Evolutionary conservation across 2,888 invertebrate genomes (phyloP), one percentile per base, ranked within the genome.

Genomic region (Cerastis rubricosa): DNA sequence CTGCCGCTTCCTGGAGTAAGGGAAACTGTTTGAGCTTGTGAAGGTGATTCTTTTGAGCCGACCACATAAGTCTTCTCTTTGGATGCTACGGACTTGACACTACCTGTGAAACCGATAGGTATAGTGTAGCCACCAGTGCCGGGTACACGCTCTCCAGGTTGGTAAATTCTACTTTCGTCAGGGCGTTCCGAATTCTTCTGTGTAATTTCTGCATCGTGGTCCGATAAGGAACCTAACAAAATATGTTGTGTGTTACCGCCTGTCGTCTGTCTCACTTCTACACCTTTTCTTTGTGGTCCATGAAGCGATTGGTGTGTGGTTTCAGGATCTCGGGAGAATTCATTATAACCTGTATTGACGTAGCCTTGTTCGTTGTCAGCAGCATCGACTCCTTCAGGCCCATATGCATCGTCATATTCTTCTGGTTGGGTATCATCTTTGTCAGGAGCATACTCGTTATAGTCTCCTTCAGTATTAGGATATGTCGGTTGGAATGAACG

Each of bases 11-110:
- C 97, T 6, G 97, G 97, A 64, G 95, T 95, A 43, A 94, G 92
- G 3, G 97, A 96, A 11, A 98, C 97, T 3, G 97, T 97, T 92
- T 98, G 98, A 4, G 98, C 97, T 93, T 98, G 98, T 9, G 98
- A 97, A 84, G 97, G 97, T 47, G 97, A 97, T 75, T 96, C 95
- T 49, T 95, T 96, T 9, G 97, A 95, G 8, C 97, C 97, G 4
- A 97, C 94, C 0, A 97, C 97, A 71, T 97, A 97, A 1, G 97
- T 97, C 86, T 97, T 94, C 25, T 97, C 97, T 74, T 97, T 97
- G 35, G 97, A 97, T 0, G 98, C 97, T 11, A 97, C 97, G 0
- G 98, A 97, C 67, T 98, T 97, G 74, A 97, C 97, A 68, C 97
- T 98, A 71, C 98, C 97, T 73, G 98, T 96, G 92, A 97, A 97